Base-by-base conservation (phyloP, 2,113 vertebrate species). In the Dendrocopos noguchii region DNA sequence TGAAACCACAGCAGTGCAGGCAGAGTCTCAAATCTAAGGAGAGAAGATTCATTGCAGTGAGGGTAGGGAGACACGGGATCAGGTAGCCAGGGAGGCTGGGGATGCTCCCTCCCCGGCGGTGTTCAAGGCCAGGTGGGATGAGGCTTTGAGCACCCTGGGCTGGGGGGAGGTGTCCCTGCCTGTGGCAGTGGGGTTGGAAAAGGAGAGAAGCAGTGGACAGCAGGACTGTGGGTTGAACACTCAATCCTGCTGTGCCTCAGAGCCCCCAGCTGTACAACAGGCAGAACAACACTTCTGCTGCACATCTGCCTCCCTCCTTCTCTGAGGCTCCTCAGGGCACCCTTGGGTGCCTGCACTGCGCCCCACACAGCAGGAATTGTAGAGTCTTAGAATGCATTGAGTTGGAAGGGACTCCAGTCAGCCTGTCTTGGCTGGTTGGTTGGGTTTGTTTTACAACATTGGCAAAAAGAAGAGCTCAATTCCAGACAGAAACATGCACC, bases 391-490 rank as follows among this genome's bases (percentile, higher is more conserved):
- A 50, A 22, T 50, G 47, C 47, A 50, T 22, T 50, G 47, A 22
- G 47, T 21, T 22, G 47, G 47, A 50, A 50, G 47, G 18, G 47
- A 22, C 47, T 50, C 19, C 9, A 50, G 47, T 10, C 47, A 50
- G 47, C 47, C 47, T 50, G 47, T 50, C 8, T 22, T 50, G 18
- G 18, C 19, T 44, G 42, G 42, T 44, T 15, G 42, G 42, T 15
- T 44, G 42, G 42, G 42, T 44, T 44, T 70, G 79, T 88, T 91
- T 90, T 9, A 77, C 87, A 75, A 50, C 72, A 66, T 92, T 94
- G 93, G 79, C 72, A 83, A 31, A 91, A 88, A 93, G 66, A 70
- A 93, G 90, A 71, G 63, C 74, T 84, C 81, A 27, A 6, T 84
- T 82, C 59, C 66, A 61, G 87, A 64, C 44, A 81, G 86, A 92